Percentiles rank a stretch among this genome's conserved stretches.
Conservation (phyloP, 1,140 invertebrate species). For the Drosophila fuyamai region DNA sequence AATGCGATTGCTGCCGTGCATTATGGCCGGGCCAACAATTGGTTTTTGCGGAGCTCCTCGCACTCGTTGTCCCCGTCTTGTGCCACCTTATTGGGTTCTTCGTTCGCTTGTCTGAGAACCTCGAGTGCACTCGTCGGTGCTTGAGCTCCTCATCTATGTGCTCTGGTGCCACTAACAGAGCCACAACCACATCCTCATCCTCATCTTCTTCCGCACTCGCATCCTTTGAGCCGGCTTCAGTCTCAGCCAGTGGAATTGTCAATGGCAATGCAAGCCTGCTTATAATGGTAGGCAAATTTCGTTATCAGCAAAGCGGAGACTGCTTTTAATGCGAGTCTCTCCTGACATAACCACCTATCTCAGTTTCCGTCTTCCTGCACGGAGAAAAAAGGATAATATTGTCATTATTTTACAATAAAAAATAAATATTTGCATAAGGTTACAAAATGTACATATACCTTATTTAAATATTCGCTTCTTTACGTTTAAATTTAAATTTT, state of each 20-base stretch:
- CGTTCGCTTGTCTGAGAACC: constrained; percentile 40
- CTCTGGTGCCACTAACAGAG: constrained; percentile 50
- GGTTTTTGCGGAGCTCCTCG: constrained; percentile 54
- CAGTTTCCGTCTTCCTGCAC: neutral
- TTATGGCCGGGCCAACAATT: constrained; percentile 66
- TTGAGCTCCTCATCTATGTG: constrained; percentile 47
- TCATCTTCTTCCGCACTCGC: constrained; percentile 9
- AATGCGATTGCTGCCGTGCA: constrained; percentile 79
- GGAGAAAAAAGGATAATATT: neutral
- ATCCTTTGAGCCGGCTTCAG: constrained; percentile 8
- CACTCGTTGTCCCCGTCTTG: constrained; percentile 59
- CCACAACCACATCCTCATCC: constrained; percentile 16
- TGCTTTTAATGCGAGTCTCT: constrained; percentile 71
- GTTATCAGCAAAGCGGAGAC: constrained; percentile 72
- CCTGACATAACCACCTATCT: constrained; percentile 5
- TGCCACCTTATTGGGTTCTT: constrained; percentile 62
- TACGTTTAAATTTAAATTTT: too few relatives aligned
- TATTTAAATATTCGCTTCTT: too few relatives aligned
- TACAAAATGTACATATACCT: too few relatives aligned
- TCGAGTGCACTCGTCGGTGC: constrained; percentile 69
- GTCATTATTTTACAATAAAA: too few relatives aligned
- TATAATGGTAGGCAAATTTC: constrained; percentile 82
- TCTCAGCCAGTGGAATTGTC: constrained; percentile 18
- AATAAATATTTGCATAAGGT: too few relatives aligned
- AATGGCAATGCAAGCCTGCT: constrained; percentile 59